A percentile compares a stretch with the other conserved stretches of the same genome.
These are phyloP conservation scores for Lordiphosa fenestrarum DNA, from an alignment of 2,888 invertebrate species.

Conservation along the genomic window DNA sequence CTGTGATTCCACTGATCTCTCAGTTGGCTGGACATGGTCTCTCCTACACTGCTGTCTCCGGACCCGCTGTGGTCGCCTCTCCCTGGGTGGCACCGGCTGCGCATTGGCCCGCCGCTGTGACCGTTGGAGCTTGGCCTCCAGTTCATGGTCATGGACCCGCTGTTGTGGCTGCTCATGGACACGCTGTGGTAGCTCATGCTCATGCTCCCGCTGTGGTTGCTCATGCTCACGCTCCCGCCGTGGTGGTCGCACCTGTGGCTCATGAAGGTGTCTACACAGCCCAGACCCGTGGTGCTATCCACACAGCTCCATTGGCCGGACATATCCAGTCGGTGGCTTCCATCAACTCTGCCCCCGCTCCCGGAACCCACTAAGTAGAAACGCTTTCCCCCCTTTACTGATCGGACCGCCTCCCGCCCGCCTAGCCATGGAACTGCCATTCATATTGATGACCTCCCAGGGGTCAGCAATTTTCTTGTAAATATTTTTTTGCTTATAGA, in stretches of 20 bases:
- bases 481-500: slow-evolving; percentile 49
- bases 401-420: slow-evolving; percentile 21
- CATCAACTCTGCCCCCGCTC: slow-evolving; percentile 75
- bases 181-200: slow-evolving; percentile 42
- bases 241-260: slow-evolving; percentile 61
- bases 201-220: slow-evolving; percentile 40
- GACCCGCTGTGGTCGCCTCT: slow-evolving; percentile 48
- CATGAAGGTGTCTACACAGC: slow-evolving; percentile 76
- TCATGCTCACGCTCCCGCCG: slow-evolving; percentile 43
- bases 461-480: slow-evolving; percentile 34
- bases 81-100: slow-evolving; percentile 47
- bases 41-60: slow-evolving; percentile 72
- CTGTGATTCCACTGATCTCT: slow-evolving; percentile 66
- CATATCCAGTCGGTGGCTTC: slow-evolving; percentile 74
- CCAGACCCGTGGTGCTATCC: slow-evolving; percentile 74
- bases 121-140: slow-evolving; percentile 43
- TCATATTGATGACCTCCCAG: slow-evolving; percentile 7
- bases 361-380: slow-evolving; percentile 63
- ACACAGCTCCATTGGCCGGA: slow-evolving; percentile 75
- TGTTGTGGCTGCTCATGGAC: slow-evolving; percentile 45
- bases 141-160: slow-evolving; percentile 45
- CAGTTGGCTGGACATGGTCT: slow-evolving; percentile 67
- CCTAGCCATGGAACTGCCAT: slow-evolving; percentile 49
- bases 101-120: slow-evolving; percentile 34
- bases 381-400: neutral